A percentile compares a stretch with the other conserved stretches of the same genome.
Evolutionary conservation across 2,888 invertebrate species (phyloP).

Genomic region (Drosophila buzzatii): DNA sequence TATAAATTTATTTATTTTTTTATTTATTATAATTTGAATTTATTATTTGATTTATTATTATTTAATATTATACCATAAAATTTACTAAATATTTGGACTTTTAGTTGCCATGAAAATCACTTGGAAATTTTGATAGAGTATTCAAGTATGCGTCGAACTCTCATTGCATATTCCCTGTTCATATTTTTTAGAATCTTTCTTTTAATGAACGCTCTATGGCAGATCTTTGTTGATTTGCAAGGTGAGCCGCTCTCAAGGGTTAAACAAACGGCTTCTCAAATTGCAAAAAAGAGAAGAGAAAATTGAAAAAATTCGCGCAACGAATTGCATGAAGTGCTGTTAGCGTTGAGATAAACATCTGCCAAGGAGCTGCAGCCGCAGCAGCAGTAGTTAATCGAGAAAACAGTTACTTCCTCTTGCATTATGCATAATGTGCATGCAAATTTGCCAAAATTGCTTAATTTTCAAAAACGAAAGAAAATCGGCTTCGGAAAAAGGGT

Average conservation of each 20-base stretch:
- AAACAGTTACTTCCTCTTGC: constrained; percentile 28
- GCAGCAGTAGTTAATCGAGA: neutral
- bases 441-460: constrained; percentile 77
- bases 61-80: no score
- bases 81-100: neutral
- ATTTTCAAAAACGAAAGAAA: constrained; percentile 37
- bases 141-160: neutral
- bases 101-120: neutral
- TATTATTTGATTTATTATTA: no score
- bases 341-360: constrained; percentile 51
- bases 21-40: no score
- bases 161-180: neutral
- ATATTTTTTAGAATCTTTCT: constrained; percentile 39
- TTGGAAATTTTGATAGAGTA: neutral
- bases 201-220: constrained; percentile 63
- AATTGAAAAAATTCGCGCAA: constrained; percentile 58
- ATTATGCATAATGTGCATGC: constrained; percentile 76
- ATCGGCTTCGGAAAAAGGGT: constrained; percentile 20
- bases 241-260: constrained; percentile 62
- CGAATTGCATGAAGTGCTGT: constrained; percentile 70
- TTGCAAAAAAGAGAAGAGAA: constrained; percentile 48
- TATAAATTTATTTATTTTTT: no score
- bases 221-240: constrained; percentile 34
- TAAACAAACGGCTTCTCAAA: constrained; percentile 56
- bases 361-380: constrained; percentile 10